A percentile compares a stretch with the other conserved stretches of the same genome.
phyloP scores from a whole-genome alignment of 2,888 invertebrate genomes.

The Hirtodrosophila cameraria region DNA sequence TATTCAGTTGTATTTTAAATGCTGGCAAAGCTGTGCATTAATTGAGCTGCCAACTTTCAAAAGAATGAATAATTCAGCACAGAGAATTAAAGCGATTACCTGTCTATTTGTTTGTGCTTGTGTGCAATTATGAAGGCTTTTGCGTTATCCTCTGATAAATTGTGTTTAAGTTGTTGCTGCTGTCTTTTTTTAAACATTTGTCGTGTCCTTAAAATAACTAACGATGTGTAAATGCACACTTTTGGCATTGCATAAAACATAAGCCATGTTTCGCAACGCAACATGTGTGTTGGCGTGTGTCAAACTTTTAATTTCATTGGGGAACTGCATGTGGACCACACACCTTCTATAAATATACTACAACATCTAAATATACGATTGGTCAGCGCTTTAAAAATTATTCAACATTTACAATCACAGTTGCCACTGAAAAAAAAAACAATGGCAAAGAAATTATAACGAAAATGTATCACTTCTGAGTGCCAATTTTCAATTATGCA shows the following conservation, averaged over 20 bases:
- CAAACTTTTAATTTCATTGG: constrained; percentile 32
- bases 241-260: constrained; percentile 1
- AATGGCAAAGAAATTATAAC: too few relatives aligned
- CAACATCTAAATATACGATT: not conserved
- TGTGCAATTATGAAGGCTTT: not conserved
- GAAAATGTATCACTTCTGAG: too few relatives aligned
- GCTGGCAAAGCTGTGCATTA: constrained; percentile 8
- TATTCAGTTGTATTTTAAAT: not conserved
- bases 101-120: not conserved
- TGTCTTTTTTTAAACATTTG: not conserved
- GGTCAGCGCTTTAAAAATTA: not conserved
- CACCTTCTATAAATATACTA: not conserved
- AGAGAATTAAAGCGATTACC: not conserved
- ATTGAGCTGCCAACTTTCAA: not conserved
- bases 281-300: too few relatives aligned
- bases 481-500: too few relatives aligned
- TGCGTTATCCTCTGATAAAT: too few relatives aligned
- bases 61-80: not conserved
- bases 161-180: too few relatives aligned
- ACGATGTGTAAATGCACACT: not conserved
- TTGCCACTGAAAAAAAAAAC: too few relatives aligned
- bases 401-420: too few relatives aligned
- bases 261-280: not conserved
- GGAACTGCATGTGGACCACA: constrained; percentile 8
- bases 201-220: not conserved